Evolutionary conservation across 2,888 invertebrate genomes (phyloP), one percentile per base, ranked within the genome.

Genomic region (Caenorhabditis uteleia): DNA sequence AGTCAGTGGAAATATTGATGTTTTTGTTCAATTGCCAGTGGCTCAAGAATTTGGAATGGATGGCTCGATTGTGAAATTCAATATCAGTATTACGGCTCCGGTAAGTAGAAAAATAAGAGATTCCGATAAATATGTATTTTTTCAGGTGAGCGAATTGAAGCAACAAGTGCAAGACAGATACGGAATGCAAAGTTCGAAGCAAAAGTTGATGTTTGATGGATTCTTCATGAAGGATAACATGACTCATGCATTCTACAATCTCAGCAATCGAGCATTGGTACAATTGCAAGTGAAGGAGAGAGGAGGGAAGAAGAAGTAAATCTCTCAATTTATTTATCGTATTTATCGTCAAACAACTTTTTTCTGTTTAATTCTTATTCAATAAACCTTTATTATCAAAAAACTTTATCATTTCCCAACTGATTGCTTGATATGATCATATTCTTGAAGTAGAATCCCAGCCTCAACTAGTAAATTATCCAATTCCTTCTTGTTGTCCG

Each of bases 161-260:
- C 89, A 89, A 12, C 89, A 91, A 83, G 88, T 98, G 75, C 89
- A 91, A 69, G 90, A 92, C 83, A 88, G 89, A 73, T 91, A 91
- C 56, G 91, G 91, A 70, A 92, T 98, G 90, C 93, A 95, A 39
- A 91, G 91, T 18, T 93, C 94, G 50, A 98, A 98, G 84, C 97
- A 98, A 86, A 95, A 98, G 85, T 87, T 98, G 70, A 91, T 92
- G 75, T 91, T 91, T 82, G 95, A 95, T 87, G 94, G 86, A 29
- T 89, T 97, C 86, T 98, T 97, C 88, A 92, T 97, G 87, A 98
- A 98, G 84, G 97, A 98, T 85, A 92, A 90, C 48, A 93, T 95
- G 83, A 89, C 91, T 0, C 87, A 95, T 85, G 97, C 94, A 0
- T 98, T 90, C 86, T 98, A 98, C 87, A 98, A 98, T 86, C 89